Evolutionary conservation across 2,113 vertebrate species (phyloP).

Genomic region (Pygoscelis adeliae): DNA sequence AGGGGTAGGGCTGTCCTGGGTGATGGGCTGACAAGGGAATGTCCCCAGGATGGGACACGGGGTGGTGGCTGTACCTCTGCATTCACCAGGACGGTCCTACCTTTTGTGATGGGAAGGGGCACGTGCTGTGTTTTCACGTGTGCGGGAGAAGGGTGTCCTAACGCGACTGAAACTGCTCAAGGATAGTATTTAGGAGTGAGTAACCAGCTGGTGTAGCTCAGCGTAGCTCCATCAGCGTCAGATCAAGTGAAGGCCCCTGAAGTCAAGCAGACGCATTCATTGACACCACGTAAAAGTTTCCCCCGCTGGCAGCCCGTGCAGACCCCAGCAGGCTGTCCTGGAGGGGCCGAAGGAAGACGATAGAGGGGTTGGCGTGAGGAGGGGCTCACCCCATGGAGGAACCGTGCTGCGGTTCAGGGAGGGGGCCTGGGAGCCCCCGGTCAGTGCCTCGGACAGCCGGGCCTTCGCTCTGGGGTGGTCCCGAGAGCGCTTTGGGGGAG

Average conservation of each 20-base stretch:
- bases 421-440: not conserved
- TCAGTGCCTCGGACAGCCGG: not conserved
- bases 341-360: not conserved
- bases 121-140: accelerated
- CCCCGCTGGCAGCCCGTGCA: not conserved
- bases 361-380: not conserved
- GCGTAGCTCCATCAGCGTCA: not conserved
- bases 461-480: conserved; percentile 29
- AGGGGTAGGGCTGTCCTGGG: not conserved
- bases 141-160: not conserved
- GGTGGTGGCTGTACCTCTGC: not conserved
- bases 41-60: not conserved
- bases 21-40: not conserved
- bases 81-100: not conserved
- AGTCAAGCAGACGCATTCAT: not conserved
- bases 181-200: accelerated
- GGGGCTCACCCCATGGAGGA: not conserved
- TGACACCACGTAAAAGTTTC: accelerated
- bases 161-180: accelerated
- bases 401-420: not conserved
- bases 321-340: not conserved
- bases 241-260: too few species aligned
- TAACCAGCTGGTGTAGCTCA: not conserved
- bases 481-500: not conserved
- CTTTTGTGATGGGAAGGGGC: not conserved